Evolutionary conservation across 2,888 invertebrate species (phyloP).

Genomic region (Xestia rhomboidea): DNA sequence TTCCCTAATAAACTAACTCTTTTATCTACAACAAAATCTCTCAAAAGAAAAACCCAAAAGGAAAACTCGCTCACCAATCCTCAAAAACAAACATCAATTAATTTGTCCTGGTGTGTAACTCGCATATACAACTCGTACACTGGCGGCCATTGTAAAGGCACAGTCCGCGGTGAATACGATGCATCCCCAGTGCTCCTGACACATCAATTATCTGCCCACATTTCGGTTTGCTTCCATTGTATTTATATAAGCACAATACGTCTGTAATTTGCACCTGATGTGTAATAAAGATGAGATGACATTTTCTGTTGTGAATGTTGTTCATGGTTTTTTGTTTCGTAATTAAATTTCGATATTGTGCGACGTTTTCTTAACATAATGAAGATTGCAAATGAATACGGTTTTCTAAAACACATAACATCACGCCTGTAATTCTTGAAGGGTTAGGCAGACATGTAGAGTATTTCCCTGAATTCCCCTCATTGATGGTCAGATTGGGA

Average conservation of each 20-base stretch:
- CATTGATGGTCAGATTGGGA: no score
- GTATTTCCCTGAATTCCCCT: no score
- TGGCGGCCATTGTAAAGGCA: conserved; percentile 58
- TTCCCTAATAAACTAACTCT: neutral
- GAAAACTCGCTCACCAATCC: conserved; percentile 1
- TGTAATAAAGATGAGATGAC: conserved; percentile 41
- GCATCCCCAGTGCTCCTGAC: conserved; percentile 73
- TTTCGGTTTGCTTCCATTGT: conserved; percentile 69
- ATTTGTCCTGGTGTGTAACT: conserved; percentile 60
- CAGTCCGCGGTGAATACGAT: conserved; percentile 60
- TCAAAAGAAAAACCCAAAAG: conserved; percentile 1
- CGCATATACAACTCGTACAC: conserved; percentile 53
- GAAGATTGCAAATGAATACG: neutral
- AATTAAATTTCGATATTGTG: neutral
- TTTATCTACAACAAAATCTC: neutral
- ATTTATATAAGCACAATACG: conserved; percentile 55
- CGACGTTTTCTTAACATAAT: no score
- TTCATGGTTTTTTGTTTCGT: neutral
- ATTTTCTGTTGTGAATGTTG: conserved; percentile 21
- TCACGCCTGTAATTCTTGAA: no score
- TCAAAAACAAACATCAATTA: conserved; percentile 43
- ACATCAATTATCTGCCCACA: conserved; percentile 77
- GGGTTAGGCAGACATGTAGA: no score
- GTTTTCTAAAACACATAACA: neutral
- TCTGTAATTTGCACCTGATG: conserved; percentile 55